phyloP scores from a whole-genome alignment of 2,888 invertebrate species.

The Cerceris rybyensis region DNA sequence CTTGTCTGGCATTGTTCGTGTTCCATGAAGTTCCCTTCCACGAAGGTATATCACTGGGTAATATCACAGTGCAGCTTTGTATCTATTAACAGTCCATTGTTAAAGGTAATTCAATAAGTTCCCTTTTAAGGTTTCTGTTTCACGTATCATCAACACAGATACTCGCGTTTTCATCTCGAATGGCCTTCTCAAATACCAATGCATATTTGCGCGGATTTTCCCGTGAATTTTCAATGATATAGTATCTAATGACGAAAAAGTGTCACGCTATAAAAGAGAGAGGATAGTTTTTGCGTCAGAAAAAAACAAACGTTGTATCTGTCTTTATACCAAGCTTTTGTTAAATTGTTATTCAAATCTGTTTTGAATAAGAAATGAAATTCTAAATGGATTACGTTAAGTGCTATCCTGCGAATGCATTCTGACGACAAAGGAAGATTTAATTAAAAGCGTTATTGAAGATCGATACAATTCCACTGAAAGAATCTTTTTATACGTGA shows the following conservation, averaged over 20 bases:
- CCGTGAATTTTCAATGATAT: background rate
- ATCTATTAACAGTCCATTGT: slow-evolving; percentile 3
- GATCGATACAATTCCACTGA: too few species aligned
- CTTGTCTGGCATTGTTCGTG: slow-evolving; percentile 14
- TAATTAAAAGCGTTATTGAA: too few species aligned
- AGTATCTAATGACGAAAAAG: too few species aligned
- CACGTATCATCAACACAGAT: background rate
- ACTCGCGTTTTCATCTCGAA: background rate
- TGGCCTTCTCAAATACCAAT: background rate
- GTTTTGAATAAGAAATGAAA: too few species aligned
- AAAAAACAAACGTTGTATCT: too few species aligned
- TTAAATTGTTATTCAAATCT: too few species aligned
- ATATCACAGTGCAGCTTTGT: background rate
- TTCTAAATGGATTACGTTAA: too few species aligned
- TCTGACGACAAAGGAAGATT: too few species aligned
- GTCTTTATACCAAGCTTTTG: too few species aligned
- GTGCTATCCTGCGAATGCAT: too few species aligned
- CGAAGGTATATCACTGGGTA: background rate
- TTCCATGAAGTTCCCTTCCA: background rate
- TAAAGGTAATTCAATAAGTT: slow-evolving; percentile 7
- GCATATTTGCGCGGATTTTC: background rate
- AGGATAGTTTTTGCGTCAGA: too few species aligned
- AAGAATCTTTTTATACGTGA: too few species aligned
- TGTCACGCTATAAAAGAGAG: background rate
- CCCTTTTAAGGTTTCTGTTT: background rate